phyloP scores from a whole-genome alignment of 1,140 invertebrate genomes.

The Drosophila pachea region DNA sequence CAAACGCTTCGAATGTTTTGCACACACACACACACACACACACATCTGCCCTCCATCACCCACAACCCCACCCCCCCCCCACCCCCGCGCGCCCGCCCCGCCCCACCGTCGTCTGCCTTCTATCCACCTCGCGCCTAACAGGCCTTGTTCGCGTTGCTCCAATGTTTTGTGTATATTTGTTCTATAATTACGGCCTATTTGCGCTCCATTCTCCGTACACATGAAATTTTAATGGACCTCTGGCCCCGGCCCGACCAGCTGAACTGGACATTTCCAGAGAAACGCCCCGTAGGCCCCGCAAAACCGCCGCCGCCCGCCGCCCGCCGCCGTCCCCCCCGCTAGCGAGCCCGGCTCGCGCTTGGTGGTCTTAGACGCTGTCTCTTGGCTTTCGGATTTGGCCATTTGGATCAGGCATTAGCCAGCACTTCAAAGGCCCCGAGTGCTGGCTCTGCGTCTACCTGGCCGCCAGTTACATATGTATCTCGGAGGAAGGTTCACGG shows the following conservation, averaged over 20 bases:
- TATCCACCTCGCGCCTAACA: not conserved
- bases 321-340: not conserved
- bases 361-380: constrained; percentile 27
- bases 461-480: constrained; percentile 25
- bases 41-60: not conserved
- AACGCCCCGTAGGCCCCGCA: no score
- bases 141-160: constrained; percentile 5
- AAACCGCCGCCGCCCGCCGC: not conserved
- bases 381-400: constrained; percentile 33
- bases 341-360: not conserved
- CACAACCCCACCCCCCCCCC: constrained; percentile 21
- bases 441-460: not conserved
- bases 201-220: constrained; percentile 60
- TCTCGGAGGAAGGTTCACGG: constrained; percentile 25
- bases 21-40: constrained; percentile 34
- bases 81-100: no score
- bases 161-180: constrained; percentile 53
- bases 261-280: constrained; percentile 33
- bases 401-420: constrained; percentile 37
- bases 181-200: constrained; percentile 65
- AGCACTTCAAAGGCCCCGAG: constrained; percentile 21
- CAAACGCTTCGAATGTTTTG: constrained; percentile 27
- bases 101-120: constrained; percentile 24
- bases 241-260: constrained; percentile 17
- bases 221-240: constrained; percentile 58